Base-by-base conservation (phyloP, 2,113 vertebrate genomes). In the Perognathus longimembris region DNA sequence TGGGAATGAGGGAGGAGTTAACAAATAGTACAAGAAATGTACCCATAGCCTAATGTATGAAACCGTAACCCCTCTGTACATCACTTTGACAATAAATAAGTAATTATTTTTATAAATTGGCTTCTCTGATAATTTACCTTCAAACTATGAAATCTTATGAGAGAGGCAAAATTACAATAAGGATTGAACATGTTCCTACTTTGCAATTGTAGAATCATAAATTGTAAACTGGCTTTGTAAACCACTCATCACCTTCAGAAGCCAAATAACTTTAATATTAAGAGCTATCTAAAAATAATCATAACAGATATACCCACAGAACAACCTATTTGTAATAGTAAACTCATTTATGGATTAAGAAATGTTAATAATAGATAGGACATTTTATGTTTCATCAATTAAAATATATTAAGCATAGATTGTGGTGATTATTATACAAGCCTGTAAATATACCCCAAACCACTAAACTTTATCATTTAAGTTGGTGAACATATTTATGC, bases 81-180 rank as follows among this genome's bases (percentile, higher is more conserved):
- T n/a, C n/a, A n/a, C n/a, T n/a, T n/a, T n/a, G n/a, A n/a, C n/a
- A n/a, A n/a, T n/a, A n/a, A n/a, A n/a, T n/a, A n/a, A n/a, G n/a
- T n/a, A n/a, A n/a, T n/a, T n/a, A n/a, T n/a, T n/a, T n/a, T n/a
- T n/a, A n/a, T n/a, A n/a, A n/a, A n/a, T n/a, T n/a, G n/a, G n/a
- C n/a, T n/a, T n/a, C n/a, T n/a, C n/a, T n/a, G n/a, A n/a, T n/a
- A n/a, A n/a, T n/a, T n/a, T n/a, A n/a, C n/a, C n/a, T n/a, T n/a
- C n/a, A n/a, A n/a, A n/a, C n/a, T n/a, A 28, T 61, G 61, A 87
- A 96, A 84, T 61, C 17, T 89, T n/a, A 50, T 34, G 2, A 84
- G 8, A 88, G 30, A 90, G 36, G 63, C 3, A 7, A 90, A 92
- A 73, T 14, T 74, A 40, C 64, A 64, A 24, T 8, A 15, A 83